Evolutionary conservation across 2,113 vertebrate genomes (phyloP).

Genomic region (Aphelocoma coerulescens): DNA sequence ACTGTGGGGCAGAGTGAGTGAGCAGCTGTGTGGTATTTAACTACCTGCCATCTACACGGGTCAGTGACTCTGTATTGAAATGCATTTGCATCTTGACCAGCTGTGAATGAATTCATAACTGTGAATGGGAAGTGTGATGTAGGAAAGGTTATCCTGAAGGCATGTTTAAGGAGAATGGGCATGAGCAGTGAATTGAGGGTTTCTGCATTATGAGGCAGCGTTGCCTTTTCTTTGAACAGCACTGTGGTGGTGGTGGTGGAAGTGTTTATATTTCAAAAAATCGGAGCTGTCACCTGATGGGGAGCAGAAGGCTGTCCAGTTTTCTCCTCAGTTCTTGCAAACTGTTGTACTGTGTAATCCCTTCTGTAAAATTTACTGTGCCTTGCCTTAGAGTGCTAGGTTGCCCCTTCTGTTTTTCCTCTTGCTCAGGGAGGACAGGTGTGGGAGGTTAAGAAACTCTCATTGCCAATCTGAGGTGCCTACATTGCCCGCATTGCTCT

Average conservation of each 20-base stretch:
- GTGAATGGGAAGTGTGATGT: neutral
- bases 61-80: neutral
- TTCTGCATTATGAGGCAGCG: neutral
- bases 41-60: neutral
- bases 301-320: neutral
- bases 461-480: neutral
- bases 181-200: neutral
- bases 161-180: neutral
- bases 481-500: neutral
- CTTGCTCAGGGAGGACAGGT: neutral
- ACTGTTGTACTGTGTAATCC: neutral
- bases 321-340: neutral
- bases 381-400: neutral
- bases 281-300: neutral
- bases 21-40: neutral
- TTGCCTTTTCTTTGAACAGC: neutral
- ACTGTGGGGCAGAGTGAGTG: neutral
- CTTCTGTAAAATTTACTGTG: neutral
- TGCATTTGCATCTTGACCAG: neutral
- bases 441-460: neutral
- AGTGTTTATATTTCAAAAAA: neutral
- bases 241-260: neutral
- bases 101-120: neutral
- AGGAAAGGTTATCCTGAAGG: neutral
- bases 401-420: neutral